Conservation (phyloP, 2,888 invertebrate species). For the Athetis lepigone region DNA sequence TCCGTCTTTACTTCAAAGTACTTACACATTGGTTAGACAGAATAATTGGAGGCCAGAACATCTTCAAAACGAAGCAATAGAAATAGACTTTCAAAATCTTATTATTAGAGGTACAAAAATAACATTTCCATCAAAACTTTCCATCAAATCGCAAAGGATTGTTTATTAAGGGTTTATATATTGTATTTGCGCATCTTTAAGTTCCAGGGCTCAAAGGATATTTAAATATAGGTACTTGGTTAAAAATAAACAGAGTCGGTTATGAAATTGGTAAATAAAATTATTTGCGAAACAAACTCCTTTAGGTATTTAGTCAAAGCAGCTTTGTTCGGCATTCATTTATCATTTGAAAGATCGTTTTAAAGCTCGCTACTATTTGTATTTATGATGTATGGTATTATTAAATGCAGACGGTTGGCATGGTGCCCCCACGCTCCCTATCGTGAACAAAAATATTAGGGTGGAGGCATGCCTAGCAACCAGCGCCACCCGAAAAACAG, state of each 20-base stretch:
- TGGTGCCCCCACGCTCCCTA: conserved; percentile 62
- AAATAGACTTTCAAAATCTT: background rate
- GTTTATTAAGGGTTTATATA: background rate
- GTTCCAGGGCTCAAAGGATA: background rate
- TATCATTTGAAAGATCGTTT: conserved; percentile 27
- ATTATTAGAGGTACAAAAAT: background rate
- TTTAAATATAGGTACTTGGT: background rate
- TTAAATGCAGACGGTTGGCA: conserved; percentile 59
- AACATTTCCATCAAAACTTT: background rate
- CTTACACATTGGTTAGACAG: conserved; percentile 19
- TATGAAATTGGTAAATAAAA: background rate
- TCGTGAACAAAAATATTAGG: conserved; percentile 63
- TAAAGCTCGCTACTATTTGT: conserved; percentile 44
- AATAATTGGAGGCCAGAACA: conserved; percentile 34
- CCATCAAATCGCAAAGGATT: background rate
- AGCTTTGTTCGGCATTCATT: conserved; percentile 18
- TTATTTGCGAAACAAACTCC: background rate
- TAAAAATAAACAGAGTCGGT: background rate
- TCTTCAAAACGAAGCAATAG: conserved; percentile 10
- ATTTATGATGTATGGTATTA: conserved; percentile 55
- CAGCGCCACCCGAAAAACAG: conserved; percentile 56
- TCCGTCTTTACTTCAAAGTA: conserved; percentile 32
- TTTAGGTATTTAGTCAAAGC: background rate
- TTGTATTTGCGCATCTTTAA: background rate
- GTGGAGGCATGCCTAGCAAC: conserved; percentile 64